Evolutionary conservation across 2,797 vertebrate genomes (phyloP), one percentile per base, ranked within the genome.

Genomic region (Melanotaenia parkinsoni): DNA sequence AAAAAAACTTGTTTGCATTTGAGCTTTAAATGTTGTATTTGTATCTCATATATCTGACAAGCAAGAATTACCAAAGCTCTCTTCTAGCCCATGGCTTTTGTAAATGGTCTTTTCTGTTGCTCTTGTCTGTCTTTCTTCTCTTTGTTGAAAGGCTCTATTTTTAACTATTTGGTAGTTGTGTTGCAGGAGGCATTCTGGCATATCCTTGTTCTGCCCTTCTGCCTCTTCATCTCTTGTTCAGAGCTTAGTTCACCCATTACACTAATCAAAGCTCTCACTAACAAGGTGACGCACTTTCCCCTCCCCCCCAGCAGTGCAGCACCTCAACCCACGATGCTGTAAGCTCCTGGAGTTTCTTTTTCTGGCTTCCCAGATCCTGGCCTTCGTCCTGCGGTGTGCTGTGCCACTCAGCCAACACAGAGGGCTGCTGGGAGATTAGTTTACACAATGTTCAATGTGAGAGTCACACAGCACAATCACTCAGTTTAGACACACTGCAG

Each of bases 331-430:
- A 71, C 74, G 14, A 77, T 76, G 70, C 74, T 51, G 60, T 92
- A 93, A 94, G 88, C 91, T 82, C 85, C 88, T 88, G 87, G 79
- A 86, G 85, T 88, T 92, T 92, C 90, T 92, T 93, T 94, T 93
- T 88, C 91, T 90, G 87, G 88, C 76, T 2, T 70, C 32, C 59
- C 78, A 84, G 77, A 84, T 89, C 87, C 82, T 71, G 72, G 77
- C 80, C 70, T 81, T 65, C 85, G 70, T 85, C 80, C 78, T 84
- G 84, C 64, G 7, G 65, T 28, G 76, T 60, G 61, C 63, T 63
- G 74, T 45, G 4, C 50, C 3, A 63, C 67, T 72, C 84, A 75
- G 67, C 66, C 70, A 57, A 68, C 84, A 70, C 76, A 74, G 3
- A 65, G 70, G 81, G 86, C 79, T 83, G 82, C 81, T 62, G 77